Conservation (phyloP, 2,888 invertebrate species). For the Hyles lineata region DNA sequence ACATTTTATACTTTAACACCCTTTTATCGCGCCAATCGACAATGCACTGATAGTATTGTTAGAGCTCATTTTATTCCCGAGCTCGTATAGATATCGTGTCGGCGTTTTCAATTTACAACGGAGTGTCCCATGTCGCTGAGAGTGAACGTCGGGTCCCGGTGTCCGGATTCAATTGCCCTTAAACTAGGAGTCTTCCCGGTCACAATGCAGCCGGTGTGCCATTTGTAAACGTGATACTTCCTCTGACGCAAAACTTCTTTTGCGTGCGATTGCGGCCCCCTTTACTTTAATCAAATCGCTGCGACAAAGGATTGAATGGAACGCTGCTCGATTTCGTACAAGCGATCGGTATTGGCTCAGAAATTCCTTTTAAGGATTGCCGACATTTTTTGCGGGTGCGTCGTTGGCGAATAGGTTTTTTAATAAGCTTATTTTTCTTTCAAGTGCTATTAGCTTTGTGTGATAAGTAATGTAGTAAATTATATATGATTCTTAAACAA, state of each 20-base stretch:
- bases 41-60: constrained; percentile 9
- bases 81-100: constrained; percentile 58
- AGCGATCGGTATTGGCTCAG: constrained; percentile 77
- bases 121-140: constrained; percentile 66
- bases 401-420: constrained; percentile 52
- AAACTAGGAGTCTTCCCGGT: constrained; percentile 62
- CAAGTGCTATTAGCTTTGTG: neutral
- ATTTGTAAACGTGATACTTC: constrained; percentile 85
- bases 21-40: constrained; percentile 12
- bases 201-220: constrained; percentile 79
- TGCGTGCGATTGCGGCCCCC: constrained; percentile 79
- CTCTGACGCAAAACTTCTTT: constrained; percentile 71
- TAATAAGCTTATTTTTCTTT: constrained; percentile 31
- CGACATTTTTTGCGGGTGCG: constrained; percentile 69
- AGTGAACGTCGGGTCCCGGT: constrained; percentile 62
- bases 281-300: constrained; percentile 83
- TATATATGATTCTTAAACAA: neutral
- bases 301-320: constrained; percentile 83
- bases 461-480: neutral
- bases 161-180: constrained; percentile 72
- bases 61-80: constrained; percentile 53
- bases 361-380: constrained; percentile 69
- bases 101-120: constrained; percentile 61
- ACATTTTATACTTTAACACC: neutral
- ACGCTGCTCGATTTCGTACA: constrained; percentile 76